Evolutionary conservation across 2,113 vertebrate species (phyloP).

Genomic region (Corydoras maculifer): DNA sequence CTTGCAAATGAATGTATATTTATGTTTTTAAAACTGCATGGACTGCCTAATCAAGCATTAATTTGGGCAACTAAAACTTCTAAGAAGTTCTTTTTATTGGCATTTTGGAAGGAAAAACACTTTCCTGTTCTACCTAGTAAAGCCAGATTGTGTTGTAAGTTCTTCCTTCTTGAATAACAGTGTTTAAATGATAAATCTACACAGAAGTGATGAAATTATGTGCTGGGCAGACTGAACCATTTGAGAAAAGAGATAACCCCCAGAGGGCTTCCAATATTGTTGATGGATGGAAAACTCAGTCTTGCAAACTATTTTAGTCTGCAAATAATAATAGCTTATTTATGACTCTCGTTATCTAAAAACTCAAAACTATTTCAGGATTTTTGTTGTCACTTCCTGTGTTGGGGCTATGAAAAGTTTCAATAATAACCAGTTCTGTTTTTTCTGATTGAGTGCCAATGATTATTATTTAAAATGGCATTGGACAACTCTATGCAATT

Average conservation of each 20-base stretch:
- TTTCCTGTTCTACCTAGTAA: not conserved
- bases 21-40: too few species aligned
- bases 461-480: too few species aligned
- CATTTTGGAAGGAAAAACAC: not conserved
- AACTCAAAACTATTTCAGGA: not conserved
- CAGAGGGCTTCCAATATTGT: conserved; percentile 1
- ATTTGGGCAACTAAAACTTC: too few species aligned
- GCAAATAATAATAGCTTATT: not conserved
- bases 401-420: too few species aligned
- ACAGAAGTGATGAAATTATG: not conserved
- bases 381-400: too few species aligned
- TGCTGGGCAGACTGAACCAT: conserved; percentile 2
- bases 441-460: not conserved
- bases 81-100: not conserved
- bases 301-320: not conserved
- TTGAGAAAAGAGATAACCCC: conserved; percentile 11
- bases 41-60: too few species aligned
- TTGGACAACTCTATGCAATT: not conserved
- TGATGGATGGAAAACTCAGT: not conserved
- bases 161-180: not conserved
- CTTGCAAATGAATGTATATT: too few species aligned
- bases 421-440: not conserved
- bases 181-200: conserved; percentile 8
- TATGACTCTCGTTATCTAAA: not conserved
- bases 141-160: not conserved